These are phyloP conservation scores for Nyctereutes procyonoides DNA, from an alignment of 2,113 vertebrate species.

Conservation along the genomic window DNA sequence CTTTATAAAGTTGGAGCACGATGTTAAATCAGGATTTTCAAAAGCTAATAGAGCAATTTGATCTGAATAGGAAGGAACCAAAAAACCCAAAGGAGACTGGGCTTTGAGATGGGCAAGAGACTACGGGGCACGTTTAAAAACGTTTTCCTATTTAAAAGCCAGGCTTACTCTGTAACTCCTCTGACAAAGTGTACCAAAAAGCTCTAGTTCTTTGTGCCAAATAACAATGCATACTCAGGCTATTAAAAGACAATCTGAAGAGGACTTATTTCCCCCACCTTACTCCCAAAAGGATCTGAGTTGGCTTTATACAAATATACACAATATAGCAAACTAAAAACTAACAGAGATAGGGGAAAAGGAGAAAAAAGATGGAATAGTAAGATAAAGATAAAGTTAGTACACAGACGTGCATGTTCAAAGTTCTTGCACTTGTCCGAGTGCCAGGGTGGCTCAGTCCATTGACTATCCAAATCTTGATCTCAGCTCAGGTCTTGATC, in stretches of 20 bases:
- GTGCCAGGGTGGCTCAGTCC: neutral
- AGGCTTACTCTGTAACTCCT: neutral
- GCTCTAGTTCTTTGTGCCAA: neutral
- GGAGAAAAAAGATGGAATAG: neutral
- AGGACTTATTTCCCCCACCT: neutral
- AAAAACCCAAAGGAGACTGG: neutral
- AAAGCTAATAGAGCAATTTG: neutral
- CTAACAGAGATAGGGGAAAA: neutral
- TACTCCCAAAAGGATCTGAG: neutral
- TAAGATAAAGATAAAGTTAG: neutral
- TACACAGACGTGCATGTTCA: neutral
- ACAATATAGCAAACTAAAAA: neutral
- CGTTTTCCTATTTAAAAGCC: conserved; percentile 38
- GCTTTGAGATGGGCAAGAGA: neutral
- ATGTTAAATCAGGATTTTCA: neutral
- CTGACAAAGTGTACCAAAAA: neutral
- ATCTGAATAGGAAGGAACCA: neutral
- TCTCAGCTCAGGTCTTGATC: neutral
- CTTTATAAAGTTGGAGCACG: neutral
- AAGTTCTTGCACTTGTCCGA: neutral
- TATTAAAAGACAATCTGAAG: conserved; percentile 33
- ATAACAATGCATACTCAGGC: neutral
- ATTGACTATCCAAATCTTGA: neutral
- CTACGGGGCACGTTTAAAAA: neutral
- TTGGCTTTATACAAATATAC: neutral